Evolutionary conservation across 2,797 vertebrate species (phyloP).

Genomic region (Rhinoraja longicauda): DNA sequence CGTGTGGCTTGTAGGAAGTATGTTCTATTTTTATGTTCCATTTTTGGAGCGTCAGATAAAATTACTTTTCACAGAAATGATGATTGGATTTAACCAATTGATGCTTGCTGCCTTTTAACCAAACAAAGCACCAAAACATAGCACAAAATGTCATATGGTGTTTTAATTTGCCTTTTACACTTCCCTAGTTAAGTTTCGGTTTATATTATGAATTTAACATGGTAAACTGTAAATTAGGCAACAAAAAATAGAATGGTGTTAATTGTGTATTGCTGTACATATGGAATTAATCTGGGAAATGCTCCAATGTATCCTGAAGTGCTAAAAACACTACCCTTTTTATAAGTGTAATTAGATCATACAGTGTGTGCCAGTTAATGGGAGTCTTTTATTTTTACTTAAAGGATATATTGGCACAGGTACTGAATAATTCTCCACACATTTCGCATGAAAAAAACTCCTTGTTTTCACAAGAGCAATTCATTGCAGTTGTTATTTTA

Average conservation of each 20-base stretch:
- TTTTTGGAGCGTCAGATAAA: slow-evolving; percentile 62
- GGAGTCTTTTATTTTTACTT: background rate
- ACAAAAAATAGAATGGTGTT: slow-evolving; percentile 20
- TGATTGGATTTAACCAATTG: slow-evolving; percentile 32
- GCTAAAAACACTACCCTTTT: background rate
- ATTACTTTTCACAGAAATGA: slow-evolving; percentile 61
- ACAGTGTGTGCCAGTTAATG: background rate
- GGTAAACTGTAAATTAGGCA: slow-evolving; percentile 26
- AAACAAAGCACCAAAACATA: background rate
- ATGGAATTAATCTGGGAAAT: slow-evolving; percentile 5
- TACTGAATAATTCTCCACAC: background rate
- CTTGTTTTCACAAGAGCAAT: background rate
- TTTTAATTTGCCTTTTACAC: background rate
- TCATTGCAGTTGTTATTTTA: background rate
- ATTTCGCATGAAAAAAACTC: background rate
- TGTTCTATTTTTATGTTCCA: slow-evolving; percentile 59
- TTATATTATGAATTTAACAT: slow-evolving; percentile 18
- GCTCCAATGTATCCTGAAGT: background rate
- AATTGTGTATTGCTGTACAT: slow-evolving; percentile 19
- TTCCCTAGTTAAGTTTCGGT: background rate
- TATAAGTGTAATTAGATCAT: slow-evolving; percentile 6
- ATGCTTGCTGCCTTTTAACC: background rate
- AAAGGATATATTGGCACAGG: background rate
- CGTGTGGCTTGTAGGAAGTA: slow-evolving; percentile 51
- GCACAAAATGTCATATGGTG: background rate